Base-by-base conservation (phyloP, 2,888 invertebrate genomes). In the Drosophila crucigera region DNA sequence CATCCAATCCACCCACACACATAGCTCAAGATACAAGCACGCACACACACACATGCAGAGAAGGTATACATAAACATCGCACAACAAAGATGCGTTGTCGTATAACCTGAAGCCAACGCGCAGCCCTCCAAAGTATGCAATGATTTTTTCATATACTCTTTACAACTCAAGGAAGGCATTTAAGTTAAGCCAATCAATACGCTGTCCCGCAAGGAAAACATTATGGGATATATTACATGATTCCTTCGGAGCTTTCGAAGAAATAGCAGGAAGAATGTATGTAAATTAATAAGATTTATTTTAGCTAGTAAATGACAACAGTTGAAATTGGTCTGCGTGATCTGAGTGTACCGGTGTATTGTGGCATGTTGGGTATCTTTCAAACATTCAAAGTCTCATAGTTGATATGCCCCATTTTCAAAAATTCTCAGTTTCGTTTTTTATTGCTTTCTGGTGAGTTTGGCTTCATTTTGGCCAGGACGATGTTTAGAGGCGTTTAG, bases 1-100 rank as follows among this genome's bases (percentile, higher is more conserved):
- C 28, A 39, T 22, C 41, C 39, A 33, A 49, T 25, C 14, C 30
- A 52, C 60, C 25, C 41, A 37, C 28, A 49, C 47, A 43, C 47
- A 47, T 22, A 10, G 49, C 25, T 16, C 25, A 25, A 25, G 28
- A 30, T 14, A 31, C 52, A 70, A 22, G n/a, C 39, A 61, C 25
- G 11, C 14, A 37, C 33, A 59, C 28, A 59, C 28, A 37, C 33
- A 59, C 28, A 59, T 30, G 41, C 37, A 39, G 19, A 4, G n/a
- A 39, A 25, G 55, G 39, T 30, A 14, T 33, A 35, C 39, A 70
- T 55, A 73, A 73, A 70, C 71, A 69, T 71, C 50, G 59, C 69
- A 69, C 54, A 83, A 83, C 66, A 77, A 83, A 89, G 89, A 81
- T 86, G 74, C 69, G 72, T 56, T 59, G 68, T 54, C 69, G 64